Evolutionary conservation across 2,113 vertebrate genomes (phyloP).

Genomic region (Rhinolophus sinicus): DNA sequence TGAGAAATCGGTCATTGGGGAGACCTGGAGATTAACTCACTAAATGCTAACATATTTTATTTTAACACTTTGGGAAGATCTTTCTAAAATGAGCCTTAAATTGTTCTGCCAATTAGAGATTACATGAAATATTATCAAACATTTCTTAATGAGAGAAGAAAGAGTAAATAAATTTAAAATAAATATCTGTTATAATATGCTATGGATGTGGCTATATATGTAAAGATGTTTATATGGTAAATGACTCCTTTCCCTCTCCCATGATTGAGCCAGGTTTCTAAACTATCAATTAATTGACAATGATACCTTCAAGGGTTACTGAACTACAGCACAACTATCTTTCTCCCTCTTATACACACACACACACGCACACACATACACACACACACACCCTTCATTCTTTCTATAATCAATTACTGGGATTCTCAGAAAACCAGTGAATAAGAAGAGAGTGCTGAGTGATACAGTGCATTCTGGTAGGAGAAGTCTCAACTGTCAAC

Average conservation of each 20-base stretch:
- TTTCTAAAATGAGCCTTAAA: slow-evolving; percentile 48
- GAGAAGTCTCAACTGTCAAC: not conserved
- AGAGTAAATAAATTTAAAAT: slow-evolving; percentile 22
- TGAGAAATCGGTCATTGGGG: not conserved
- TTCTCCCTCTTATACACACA: not conserved
- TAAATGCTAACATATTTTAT: slow-evolving; percentile 4
- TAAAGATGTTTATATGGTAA: not conserved
- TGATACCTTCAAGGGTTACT: not conserved
- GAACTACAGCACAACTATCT: not conserved
- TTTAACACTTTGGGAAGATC: slow-evolving; percentile 21
- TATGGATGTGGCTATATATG: not conserved
- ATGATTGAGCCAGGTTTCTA: not conserved
- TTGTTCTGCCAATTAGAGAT: slow-evolving; percentile 13
- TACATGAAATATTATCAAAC: slow-evolving; percentile 37
- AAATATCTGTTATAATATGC: not conserved
- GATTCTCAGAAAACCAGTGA: not conserved
- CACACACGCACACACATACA: not conserved
- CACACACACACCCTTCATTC: not conserved
- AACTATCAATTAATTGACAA: not conserved
- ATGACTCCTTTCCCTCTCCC: not conserved
- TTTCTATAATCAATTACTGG: not conserved
- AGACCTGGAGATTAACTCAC: not conserved
- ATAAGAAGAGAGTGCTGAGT: not conserved
- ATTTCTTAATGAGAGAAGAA: slow-evolving; percentile 43
- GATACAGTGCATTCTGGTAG: not conserved